Evolutionary conservation across 92 coral and sea anemone species (phyloP).

Genomic region (Palythoa caribaeorum): DNA sequence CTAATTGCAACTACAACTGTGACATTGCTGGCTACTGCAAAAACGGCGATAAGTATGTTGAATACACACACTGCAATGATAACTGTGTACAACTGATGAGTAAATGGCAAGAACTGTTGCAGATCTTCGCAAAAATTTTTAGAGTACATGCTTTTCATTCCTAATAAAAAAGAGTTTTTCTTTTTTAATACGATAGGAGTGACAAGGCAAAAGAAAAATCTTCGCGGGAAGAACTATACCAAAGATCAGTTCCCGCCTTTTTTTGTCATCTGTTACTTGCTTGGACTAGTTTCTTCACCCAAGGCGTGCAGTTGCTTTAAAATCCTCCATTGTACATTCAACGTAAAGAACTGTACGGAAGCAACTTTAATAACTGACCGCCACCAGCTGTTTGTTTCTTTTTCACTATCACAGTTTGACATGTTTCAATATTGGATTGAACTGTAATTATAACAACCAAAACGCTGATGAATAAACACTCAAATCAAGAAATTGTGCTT

Average conservation of each 20-base stretch:
- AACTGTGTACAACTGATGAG: constrained; percentile 14
- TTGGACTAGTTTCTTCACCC: too few species aligned
- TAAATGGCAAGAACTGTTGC: constrained; percentile 20
- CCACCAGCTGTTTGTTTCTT: too few species aligned
- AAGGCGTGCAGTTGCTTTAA: too few species aligned
- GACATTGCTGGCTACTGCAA: constrained; percentile 2
- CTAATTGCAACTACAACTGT: constrained; percentile 13
- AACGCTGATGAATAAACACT: too few species aligned
- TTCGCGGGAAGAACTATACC: background rate
- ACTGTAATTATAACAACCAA: too few species aligned
- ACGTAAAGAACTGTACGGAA: too few species aligned
- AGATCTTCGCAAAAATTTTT: constrained; percentile 3
- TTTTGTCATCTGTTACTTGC: too few species aligned
- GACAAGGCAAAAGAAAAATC: background rate
- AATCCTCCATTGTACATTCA: too few species aligned
- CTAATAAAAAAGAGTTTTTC: background rate
- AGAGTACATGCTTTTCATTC: background rate
- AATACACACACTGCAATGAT: constrained; percentile 10
- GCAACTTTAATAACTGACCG: too few species aligned
- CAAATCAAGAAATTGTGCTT: too few species aligned
- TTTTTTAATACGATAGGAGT: background rate
- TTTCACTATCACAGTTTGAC: too few species aligned
- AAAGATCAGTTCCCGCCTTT: background rate
- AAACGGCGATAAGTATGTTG: background rate
- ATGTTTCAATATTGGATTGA: too few species aligned